phyloP scores from a whole-genome alignment of 2,888 invertebrate genomes.

The Agapostemon virescens region DNA sequence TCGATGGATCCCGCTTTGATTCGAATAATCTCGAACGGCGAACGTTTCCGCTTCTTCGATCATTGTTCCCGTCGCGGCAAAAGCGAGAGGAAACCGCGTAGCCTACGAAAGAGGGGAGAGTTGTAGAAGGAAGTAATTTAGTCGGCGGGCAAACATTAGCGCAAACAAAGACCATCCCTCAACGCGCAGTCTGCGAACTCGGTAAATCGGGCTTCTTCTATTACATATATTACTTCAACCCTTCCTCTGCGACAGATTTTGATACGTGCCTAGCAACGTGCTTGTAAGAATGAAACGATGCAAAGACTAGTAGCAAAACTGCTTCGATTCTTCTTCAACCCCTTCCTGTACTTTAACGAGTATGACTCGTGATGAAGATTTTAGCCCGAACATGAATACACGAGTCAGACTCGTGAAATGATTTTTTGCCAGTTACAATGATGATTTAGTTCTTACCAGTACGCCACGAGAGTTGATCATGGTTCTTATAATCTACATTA shows the following conservation, averaged over 20 bases:
- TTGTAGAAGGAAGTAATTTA: constrained; percentile 62
- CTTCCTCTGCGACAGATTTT: neutral
- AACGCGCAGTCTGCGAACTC: constrained; percentile 25
- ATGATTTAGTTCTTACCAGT: no score
- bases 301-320: no score
- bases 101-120: constrained; percentile 37
- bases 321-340: no score
- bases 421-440: no score
- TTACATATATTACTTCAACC: constrained; percentile 37
- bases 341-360: no score
- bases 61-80: constrained; percentile 39
- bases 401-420: no score
- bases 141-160: constrained; percentile 54
- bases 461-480: no score
- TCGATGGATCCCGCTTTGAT: neutral
- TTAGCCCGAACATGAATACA: no score
- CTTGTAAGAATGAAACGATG: no score
- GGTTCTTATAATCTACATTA: no score
- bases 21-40: constrained; percentile 10
- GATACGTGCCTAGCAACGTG: neutral
- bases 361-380: no score
- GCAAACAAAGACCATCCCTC: constrained; percentile 57
- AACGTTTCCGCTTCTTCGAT: constrained; percentile 19
- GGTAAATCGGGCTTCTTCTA: constrained; percentile 38
- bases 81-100: constrained; percentile 27